These are phyloP conservation scores for Lutjanus erythropterus DNA, from an alignment of 2,113 vertebrate genomes.

Conservation along the genomic window DNA sequence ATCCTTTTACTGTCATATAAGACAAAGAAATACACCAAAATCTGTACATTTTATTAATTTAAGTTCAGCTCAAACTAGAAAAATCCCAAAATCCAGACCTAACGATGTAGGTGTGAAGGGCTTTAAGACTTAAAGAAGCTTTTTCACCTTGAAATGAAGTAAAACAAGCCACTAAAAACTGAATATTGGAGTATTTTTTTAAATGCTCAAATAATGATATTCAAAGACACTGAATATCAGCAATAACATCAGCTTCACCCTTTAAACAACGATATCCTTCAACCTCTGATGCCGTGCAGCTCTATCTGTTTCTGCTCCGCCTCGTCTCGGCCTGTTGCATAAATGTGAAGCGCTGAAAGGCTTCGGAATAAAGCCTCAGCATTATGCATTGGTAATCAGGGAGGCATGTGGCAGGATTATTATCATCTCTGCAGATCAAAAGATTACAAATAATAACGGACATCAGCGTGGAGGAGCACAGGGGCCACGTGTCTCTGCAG, in stretches of 20 bases:
- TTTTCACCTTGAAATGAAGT: background rate
- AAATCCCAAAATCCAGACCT: too few species aligned
- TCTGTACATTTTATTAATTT: too few species aligned
- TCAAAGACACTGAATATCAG: background rate
- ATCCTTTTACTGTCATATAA: too few species aligned
- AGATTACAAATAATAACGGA: constrained; percentile 72
- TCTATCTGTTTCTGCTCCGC: background rate
- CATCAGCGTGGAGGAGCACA: constrained; percentile 19
- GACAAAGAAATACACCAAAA: too few species aligned
- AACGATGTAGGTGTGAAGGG: too few species aligned
- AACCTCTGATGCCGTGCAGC: background rate
- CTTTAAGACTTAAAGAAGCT: too few species aligned
- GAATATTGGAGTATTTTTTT: background rate
- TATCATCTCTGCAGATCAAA: constrained; percentile 73
- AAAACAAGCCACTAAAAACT: background rate
- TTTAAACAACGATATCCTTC: constrained; percentile 8
- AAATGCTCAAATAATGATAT: background rate
- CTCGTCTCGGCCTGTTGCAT: constrained; percentile 34
- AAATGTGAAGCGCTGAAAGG: constrained; percentile 18
- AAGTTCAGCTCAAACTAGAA: too few species aligned
- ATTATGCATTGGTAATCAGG: constrained; percentile 57
- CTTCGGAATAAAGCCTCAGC: constrained; percentile 37
- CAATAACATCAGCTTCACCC: background rate
- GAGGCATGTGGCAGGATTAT: constrained; percentile 75
- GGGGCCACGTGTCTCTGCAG: constrained; percentile 14